These are phyloP conservation scores for Limosa lapponica DNA, from an alignment of 2,797 vertebrate species.

Conservation along the genomic window DNA sequence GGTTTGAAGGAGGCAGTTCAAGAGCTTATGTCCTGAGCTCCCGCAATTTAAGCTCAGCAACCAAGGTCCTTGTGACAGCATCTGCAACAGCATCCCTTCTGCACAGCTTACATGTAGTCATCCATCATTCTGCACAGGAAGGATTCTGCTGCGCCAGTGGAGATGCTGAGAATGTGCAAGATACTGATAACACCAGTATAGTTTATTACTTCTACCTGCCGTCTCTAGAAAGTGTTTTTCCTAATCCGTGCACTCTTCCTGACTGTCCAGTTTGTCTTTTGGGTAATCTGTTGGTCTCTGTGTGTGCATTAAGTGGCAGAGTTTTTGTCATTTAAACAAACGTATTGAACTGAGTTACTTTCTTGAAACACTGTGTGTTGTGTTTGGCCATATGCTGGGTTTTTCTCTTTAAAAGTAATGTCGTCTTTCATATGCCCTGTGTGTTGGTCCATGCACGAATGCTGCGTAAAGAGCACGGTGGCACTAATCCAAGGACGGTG, in stretches of 20 bases:
- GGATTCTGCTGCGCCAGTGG: not conserved
- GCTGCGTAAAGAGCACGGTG: rapidly evolving
- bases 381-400: not conserved
- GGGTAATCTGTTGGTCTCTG: not conserved
- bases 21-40: not conserved
- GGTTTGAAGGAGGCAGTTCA: not conserved
- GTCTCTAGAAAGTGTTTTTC: not conserved
- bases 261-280: not conserved
- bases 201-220: not conserved
- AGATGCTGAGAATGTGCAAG: not conserved
- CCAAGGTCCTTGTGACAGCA: not conserved
- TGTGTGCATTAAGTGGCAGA: rapidly evolving
- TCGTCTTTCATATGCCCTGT: too few species aligned
- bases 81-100: not conserved
- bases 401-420: not conserved
- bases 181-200: not conserved
- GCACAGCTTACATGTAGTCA: not conserved
- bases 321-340: not conserved
- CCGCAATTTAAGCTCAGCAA: not conserved
- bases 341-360: not conserved
- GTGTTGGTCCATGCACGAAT: rapidly evolving
- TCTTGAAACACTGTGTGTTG: not conserved
- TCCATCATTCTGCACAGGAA: not conserved
- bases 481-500: not conserved
- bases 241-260: not conserved